A percentile compares a stretch with the other conserved stretches of the same genome.
phyloP scores from a whole-genome alignment of 53 echinoderm and acorn worm genomes.

The Paracentrotus lividus region DNA sequence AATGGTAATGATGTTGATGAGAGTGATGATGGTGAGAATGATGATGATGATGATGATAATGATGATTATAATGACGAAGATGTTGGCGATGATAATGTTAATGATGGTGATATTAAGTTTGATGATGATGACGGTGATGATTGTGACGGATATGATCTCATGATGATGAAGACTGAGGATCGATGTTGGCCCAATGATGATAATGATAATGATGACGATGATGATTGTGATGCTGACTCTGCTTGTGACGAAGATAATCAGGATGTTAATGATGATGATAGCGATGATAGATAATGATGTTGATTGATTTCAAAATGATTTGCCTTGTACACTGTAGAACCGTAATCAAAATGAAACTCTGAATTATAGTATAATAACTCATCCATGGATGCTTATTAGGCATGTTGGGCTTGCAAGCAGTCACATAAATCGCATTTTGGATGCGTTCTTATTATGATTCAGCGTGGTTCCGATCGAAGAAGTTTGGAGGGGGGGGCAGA shows the following conservation, averaged over 20 bases:
- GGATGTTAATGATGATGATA: background rate
- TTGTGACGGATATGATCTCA: too few species aligned
- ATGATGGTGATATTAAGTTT: background rate
- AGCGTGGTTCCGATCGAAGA: too few species aligned
- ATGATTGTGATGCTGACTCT: background rate
- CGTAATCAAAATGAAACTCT: too few species aligned
- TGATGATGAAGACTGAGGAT: background rate
- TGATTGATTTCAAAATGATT: too few species aligned
- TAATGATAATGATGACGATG: background rate
- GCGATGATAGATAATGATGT: background rate
- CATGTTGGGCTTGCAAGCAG: too few species aligned
- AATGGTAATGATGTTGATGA: background rate
- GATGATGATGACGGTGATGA: background rate
- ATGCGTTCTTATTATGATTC: too few species aligned
- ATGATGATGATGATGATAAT: background rate
- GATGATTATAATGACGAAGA: background rate
- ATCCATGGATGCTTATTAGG: too few species aligned
- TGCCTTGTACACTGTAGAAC: too few species aligned
- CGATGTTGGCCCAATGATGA: background rate
- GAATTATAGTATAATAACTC: too few species aligned
- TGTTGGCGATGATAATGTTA: background rate
- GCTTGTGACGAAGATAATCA: background rate
- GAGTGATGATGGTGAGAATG: background rate
- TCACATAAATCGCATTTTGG: too few species aligned
- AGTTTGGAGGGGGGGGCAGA: too few species aligned